Conservation (phyloP, 1,140 invertebrate species). For the Pseudomyrmex dendroicus region DNA sequence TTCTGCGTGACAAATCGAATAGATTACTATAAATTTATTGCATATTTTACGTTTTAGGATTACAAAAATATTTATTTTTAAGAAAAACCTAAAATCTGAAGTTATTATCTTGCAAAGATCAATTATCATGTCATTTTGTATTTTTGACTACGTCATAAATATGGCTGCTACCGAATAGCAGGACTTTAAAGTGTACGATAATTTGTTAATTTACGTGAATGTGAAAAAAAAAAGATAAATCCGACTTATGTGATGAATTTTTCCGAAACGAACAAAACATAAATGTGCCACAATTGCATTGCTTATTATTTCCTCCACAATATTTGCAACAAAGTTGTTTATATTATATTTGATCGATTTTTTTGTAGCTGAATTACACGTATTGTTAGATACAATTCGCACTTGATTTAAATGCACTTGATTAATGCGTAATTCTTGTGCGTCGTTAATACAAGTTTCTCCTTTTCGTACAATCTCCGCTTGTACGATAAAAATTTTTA, state of each 20-base stretch:
- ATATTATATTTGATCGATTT: constrained; percentile 21
- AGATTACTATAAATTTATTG: no score
- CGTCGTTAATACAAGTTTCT: neutral
- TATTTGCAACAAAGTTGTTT: neutral
- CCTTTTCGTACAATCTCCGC: no score
- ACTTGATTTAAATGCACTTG: constrained; percentile 48
- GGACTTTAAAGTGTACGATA: neutral
- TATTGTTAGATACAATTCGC: neutral
- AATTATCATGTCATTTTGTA: no score
- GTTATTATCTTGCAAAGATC: no score
- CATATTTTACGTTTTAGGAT: no score
- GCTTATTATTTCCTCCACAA: neutral
- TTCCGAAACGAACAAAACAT: neutral
- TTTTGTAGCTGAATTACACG: no score
- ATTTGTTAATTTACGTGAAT: constrained; percentile 9
- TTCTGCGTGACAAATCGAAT: no score
- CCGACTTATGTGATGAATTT: constrained; percentile 16
- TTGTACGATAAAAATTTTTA: no score
- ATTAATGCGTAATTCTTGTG: constrained; percentile 34
- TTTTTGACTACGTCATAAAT: no score
- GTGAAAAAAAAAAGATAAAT: constrained; percentile 39
- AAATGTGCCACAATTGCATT: constrained; percentile 2
- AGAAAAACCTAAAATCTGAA: no score
- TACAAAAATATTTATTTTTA: no score
- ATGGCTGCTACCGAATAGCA: no score